phyloP scores from a whole-genome alignment of 2,888 invertebrate species.

The Hipparchia semele region DNA sequence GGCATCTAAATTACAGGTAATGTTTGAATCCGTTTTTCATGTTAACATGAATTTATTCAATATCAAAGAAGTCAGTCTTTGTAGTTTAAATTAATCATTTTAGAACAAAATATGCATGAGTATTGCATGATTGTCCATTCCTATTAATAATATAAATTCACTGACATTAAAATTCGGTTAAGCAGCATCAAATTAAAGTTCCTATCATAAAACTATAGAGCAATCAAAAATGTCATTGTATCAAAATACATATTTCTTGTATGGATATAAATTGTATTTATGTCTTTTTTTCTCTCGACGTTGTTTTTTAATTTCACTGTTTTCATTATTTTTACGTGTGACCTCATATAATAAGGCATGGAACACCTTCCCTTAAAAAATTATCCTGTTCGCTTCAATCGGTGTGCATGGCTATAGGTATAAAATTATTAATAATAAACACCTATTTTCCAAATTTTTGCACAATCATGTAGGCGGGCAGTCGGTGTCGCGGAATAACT shows the following conservation, averaged over 20 bases:
- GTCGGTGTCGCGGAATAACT: constrained; percentile 52
- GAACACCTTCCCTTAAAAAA: constrained; percentile 52
- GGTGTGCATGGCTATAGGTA: constrained; percentile 77
- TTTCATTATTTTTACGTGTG: constrained; percentile 57
- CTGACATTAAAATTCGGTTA: background rate
- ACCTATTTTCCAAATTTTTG: constrained; percentile 59
- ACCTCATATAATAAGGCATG: constrained; percentile 80
- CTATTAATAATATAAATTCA: constrained; percentile 9
- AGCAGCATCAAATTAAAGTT: background rate
- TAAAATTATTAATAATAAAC: constrained; percentile 46
- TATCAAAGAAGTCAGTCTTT: constrained; percentile 28
- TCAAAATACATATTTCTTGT: constrained; percentile 27
- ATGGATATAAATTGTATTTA: constrained; percentile 46
- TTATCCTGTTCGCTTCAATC: constrained; percentile 63
- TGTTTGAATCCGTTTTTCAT: constrained; percentile 21
- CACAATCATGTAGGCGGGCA: constrained; percentile 71
- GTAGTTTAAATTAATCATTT: constrained; percentile 38
- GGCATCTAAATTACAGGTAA: constrained; percentile 24
- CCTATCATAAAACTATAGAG: background rate
- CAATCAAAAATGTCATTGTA: background rate
- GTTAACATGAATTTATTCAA: constrained; percentile 25
- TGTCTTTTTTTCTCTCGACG: constrained; percentile 56
- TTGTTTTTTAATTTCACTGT: constrained; percentile 54
- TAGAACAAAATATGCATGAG: constrained; percentile 43
- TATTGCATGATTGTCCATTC: constrained; percentile 41